A percentile compares a stretch with the other conserved stretches of the same genome.
Evolutionary conservation across 2,113 vertebrate genomes (phyloP).

Genomic region (Psittacula cyanocephala): DNA sequence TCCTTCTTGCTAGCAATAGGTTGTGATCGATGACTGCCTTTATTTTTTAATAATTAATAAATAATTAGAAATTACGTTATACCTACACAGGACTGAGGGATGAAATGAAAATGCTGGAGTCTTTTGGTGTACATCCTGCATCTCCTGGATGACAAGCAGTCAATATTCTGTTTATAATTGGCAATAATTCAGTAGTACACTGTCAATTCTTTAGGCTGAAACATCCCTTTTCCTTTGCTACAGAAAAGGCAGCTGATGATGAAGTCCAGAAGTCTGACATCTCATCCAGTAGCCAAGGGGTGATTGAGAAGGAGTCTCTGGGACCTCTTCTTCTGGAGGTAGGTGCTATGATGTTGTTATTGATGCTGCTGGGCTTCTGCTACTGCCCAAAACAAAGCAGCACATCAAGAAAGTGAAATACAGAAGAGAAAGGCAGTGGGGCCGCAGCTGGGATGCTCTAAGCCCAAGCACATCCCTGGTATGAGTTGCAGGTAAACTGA

Average conservation of each 20-base stretch:
- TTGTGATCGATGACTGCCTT: neutral
- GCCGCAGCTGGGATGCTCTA: neutral
- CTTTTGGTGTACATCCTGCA: neutral
- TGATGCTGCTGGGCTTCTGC: neutral
- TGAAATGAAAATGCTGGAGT: neutral
- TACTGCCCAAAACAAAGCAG: neutral
- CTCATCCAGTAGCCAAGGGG: constrained; percentile 92
- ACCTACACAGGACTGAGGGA: neutral
- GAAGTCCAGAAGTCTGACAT: constrained; percentile 96
- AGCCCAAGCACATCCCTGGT: neutral
- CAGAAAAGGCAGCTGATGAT: constrained; percentile 87
- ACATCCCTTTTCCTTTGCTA: neutral
- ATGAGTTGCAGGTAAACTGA: neutral
- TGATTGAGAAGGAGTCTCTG: constrained; percentile 92
- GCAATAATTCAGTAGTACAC: neutral
- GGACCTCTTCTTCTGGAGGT: constrained; percentile 87
- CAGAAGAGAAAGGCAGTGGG: neutral
- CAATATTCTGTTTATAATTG: neutral
- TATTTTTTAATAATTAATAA: neutral
- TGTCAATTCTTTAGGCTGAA: neutral
- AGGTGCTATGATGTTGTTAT: neutral
- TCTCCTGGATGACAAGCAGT: neutral
- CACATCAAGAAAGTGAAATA: neutral
- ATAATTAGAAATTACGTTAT: neutral
- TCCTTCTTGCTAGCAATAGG: neutral